Evolutionary conservation across 2,113 vertebrate genomes (phyloP).

Genomic region (Notechis scutatus): DNA sequence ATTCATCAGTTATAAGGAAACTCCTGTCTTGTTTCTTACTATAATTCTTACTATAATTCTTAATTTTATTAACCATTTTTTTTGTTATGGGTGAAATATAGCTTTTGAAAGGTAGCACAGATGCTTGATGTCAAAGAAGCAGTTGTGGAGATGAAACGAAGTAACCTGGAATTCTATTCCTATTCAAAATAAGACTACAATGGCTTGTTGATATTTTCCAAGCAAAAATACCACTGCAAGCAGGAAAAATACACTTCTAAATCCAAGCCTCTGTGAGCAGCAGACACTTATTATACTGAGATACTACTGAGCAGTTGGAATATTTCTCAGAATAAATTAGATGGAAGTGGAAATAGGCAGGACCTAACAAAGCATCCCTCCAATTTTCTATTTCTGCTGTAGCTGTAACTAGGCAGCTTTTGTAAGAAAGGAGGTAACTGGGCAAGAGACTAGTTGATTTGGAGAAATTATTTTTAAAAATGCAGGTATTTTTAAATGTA

Average conservation of each 20-base stretch:
- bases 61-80: not conserved
- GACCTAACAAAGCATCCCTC: not conserved
- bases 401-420: not conserved
- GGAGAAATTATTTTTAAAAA: not conserved
- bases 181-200: not conserved
- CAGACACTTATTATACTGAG: not conserved
- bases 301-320: not conserved
- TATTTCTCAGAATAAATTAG: not conserved
- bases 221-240: not conserved
- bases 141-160: not conserved
- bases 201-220: not conserved
- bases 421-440: not conserved
- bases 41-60: not conserved
- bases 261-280: not conserved
- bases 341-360: not conserved
- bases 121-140: not conserved
- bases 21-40: not conserved
- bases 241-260: not conserved
- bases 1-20: not conserved
- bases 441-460: not conserved
- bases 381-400: not conserved
- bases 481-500: not conserved
- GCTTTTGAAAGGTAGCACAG: not conserved
- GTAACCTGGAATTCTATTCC: not conserved
- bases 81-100: too few species aligned